phyloP scores from a whole-genome alignment of 1,140 invertebrate genomes.

The Orussus abietinus region DNA sequence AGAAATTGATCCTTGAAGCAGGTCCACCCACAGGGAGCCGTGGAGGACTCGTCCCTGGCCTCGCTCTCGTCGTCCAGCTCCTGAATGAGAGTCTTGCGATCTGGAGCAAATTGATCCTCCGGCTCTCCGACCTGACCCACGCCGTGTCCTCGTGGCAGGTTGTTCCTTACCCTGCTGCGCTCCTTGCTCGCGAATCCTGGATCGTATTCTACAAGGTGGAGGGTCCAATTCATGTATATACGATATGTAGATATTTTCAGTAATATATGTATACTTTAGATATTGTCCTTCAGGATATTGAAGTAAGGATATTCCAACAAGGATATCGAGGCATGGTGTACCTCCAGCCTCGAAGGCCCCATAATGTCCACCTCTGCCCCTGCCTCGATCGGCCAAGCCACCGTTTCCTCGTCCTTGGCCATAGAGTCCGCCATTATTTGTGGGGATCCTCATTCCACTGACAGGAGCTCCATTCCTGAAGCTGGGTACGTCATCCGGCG shows the following conservation, averaged over 20 bases:
- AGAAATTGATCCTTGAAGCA: constrained; percentile 54
- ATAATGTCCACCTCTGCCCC: constrained; percentile 24
- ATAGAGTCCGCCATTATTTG: constrained; percentile 19
- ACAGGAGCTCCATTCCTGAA: constrained; percentile 34
- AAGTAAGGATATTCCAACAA: neutral
- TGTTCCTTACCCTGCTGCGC: constrained; percentile 23
- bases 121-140: constrained; percentile 19
- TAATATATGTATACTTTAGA: constrained; percentile 4
- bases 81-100: constrained; percentile 32
- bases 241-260: neutral
- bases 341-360: constrained; percentile 26
- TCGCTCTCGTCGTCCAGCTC: constrained; percentile 38
- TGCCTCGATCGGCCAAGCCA: constrained; percentile 16
- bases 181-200: constrained; percentile 15
- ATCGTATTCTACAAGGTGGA: too few species aligned
- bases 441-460: constrained; percentile 23
- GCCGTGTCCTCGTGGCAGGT: constrained; percentile 24
- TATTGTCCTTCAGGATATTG: too few species aligned
- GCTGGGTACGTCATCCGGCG: constrained; percentile 26
- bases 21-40: constrained; percentile 44
- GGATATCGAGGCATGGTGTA: constrained; percentile 5
- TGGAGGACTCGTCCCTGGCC: constrained; percentile 13
- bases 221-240: too few species aligned
- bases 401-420: constrained; percentile 17
- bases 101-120: constrained; percentile 22